phyloP scores from a whole-genome alignment of 2,797 vertebrate genomes.

The Cyprinodon diabolis region DNA sequence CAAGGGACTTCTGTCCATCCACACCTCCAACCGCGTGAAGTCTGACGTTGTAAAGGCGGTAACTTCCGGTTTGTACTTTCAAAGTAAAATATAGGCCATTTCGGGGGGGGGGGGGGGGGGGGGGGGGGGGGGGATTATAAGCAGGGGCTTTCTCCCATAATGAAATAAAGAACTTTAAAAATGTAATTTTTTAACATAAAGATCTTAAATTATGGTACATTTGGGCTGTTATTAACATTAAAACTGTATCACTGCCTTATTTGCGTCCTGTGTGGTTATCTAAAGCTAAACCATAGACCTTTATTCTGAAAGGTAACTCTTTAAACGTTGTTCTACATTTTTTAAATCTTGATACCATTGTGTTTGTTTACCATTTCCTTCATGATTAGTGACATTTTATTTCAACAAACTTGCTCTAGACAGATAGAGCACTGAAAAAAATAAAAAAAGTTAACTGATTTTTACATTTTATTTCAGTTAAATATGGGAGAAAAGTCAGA shows the following conservation, averaged over 20 bases:
- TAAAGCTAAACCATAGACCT: not conserved
- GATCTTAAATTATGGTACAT: not conserved
- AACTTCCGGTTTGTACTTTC: constrained; percentile 33
- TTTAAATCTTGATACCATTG: not conserved
- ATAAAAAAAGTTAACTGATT: too few species aligned
- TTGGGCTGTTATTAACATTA: not conserved
- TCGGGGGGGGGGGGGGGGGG: too few species aligned
- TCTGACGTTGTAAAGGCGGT: rapidly evolving
- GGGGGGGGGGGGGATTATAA: too few species aligned
- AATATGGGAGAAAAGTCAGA: too few species aligned
- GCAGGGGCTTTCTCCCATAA: not conserved
- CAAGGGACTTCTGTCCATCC: constrained; percentile 19
- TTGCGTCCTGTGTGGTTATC: too few species aligned
- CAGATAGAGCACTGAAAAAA: too few species aligned
- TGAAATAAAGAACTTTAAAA: not conserved
- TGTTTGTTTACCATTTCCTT: constrained; percentile 7
- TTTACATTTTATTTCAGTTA: too few species aligned
- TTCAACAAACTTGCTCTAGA: not conserved
- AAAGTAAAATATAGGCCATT: constrained; percentile 36
- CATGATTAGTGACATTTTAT: not conserved
- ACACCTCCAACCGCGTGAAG: constrained; percentile 10
- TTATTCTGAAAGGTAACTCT: constrained; percentile 39
- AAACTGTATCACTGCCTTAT: not conserved
- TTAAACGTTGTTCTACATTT: not conserved
- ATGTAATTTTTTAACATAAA: not conserved